Conservation (phyloP, 2,797 vertebrate genomes). For the Buceros bicornis region DNA sequence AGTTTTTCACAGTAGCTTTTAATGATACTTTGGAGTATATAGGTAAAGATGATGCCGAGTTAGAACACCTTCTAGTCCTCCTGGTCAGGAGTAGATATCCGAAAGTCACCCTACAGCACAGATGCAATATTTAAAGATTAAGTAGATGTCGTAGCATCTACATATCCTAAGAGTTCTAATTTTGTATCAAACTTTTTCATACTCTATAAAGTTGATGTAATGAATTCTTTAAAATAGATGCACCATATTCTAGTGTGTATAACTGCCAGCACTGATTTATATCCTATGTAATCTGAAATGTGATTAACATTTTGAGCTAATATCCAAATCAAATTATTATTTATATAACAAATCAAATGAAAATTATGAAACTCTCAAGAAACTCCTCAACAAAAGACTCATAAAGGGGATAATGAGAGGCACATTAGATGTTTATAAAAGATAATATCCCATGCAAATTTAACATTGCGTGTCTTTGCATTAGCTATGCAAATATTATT, state of each 20-base stretch:
- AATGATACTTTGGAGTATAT: neutral
- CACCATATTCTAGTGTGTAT: neutral
- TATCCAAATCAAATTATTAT: slow-evolving; percentile 40
- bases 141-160: neutral
- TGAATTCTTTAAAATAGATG: neutral
- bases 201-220: neutral
- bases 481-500: slow-evolving; percentile 58
- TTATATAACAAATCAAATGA: slow-evolving; percentile 62
- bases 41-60: neutral
- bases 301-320: slow-evolving; percentile 64
- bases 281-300: neutral
- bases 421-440: slow-evolving; percentile 69
- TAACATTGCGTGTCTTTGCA: slow-evolving; percentile 59
- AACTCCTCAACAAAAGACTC: slow-evolving; percentile 40
- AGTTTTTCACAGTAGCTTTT: neutral
- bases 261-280: neutral
- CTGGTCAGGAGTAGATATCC: neutral
- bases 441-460: slow-evolving; percentile 70
- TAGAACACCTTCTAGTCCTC: neutral
- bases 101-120: neutral
- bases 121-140: neutral
- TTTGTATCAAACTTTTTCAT: neutral
- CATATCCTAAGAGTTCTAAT: neutral
- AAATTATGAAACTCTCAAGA: slow-evolving; percentile 66
- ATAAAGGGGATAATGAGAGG: slow-evolving; percentile 73